These are phyloP conservation scores for Pygathrix nemaeus DNA, from an alignment of 2,113 vertebrate species.

Conservation along the genomic window DNA sequence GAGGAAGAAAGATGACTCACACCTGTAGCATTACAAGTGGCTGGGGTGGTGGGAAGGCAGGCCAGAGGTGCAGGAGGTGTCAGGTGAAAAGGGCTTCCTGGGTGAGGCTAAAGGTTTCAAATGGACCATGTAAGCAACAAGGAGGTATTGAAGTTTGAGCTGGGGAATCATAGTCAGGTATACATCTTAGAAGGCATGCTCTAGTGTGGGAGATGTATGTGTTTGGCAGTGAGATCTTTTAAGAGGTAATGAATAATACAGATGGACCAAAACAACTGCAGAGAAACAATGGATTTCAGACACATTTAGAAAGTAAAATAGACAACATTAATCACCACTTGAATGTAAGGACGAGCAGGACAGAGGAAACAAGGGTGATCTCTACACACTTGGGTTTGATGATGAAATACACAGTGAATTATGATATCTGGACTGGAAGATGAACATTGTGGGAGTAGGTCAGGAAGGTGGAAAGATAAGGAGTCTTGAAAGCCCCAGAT, in stretches of 20 bases:
- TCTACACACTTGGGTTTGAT: neutral
- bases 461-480: neutral
- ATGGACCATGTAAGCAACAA: neutral
- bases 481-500: neutral
- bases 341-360: neutral
- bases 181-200: neutral
- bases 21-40: too few relatives aligned
- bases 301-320: neutral
- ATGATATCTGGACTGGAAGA: neutral
- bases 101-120: neutral
- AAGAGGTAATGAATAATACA: neutral
- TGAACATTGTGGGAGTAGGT: neutral
- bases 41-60: neutral
- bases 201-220: neutral
- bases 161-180: neutral
- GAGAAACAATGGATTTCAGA: neutral
- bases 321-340: neutral
- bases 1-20: neutral
- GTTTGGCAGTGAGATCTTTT: neutral
- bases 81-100: neutral
- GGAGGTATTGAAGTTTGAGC: neutral
- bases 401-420: neutral
- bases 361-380: neutral
- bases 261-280: neutral
- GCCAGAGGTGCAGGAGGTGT: neutral